These are phyloP conservation scores for Hippolais icterina DNA, from an alignment of 2,113 vertebrate species.

Conservation along the genomic window DNA sequence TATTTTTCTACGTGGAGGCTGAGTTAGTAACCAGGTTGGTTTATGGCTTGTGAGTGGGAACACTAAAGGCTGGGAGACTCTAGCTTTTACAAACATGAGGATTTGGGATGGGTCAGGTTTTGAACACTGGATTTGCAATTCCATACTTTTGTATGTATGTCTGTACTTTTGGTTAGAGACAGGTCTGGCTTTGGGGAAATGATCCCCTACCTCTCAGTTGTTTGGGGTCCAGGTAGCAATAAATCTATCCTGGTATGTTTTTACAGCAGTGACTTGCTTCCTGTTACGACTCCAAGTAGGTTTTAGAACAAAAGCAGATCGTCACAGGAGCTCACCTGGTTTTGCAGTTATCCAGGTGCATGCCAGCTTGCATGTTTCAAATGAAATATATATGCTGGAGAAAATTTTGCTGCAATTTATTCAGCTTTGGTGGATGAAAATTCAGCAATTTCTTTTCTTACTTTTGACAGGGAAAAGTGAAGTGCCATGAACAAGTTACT, in stretches of 20 bases:
- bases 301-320: background rate
- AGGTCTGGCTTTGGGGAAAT: background rate
- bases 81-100: background rate
- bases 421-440: background rate
- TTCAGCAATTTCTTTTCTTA: background rate
- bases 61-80: background rate
- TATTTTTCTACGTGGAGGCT: background rate
- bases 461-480: constrained; percentile 81
- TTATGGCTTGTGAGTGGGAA: background rate
- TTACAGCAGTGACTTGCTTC: background rate
- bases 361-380: background rate
- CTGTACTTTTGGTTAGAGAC: background rate
- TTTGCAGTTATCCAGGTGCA: background rate
- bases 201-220: background rate
- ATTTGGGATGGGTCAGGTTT: background rate
- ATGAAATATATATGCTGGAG: background rate
- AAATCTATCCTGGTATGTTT: background rate
- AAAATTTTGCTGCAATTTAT: background rate
- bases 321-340: background rate
- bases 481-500: constrained; percentile 77
- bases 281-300: background rate
- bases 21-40: background rate
- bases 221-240: background rate
- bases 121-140: background rate
- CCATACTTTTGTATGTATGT: background rate